Evolutionary conservation across 2,797 vertebrate species (phyloP).

Genomic region (Acropternis orthonyx): DNA sequence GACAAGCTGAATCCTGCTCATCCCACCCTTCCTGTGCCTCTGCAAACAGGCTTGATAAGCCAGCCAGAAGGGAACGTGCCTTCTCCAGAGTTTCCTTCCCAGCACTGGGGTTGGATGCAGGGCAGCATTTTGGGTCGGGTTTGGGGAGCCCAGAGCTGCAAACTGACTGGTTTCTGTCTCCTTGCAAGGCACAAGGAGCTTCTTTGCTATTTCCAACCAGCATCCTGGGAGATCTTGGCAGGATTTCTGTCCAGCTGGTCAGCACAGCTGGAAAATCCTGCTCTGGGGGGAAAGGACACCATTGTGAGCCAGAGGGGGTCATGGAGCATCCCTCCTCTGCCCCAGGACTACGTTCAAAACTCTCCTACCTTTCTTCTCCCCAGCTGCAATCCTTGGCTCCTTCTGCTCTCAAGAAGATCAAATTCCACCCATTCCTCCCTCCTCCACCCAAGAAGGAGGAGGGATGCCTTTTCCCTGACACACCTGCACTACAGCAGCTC

Average conservation of each 20-base stretch:
- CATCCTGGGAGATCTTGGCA: background rate
- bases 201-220: background rate
- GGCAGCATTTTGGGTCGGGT: background rate
- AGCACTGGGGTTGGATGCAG: background rate
- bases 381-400: background rate
- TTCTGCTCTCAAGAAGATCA: background rate
- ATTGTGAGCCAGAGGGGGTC: accelerated
- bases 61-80: background rate
- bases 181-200: background rate
- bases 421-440: background rate
- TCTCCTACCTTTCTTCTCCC: too few species aligned
- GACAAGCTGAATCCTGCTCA: background rate
- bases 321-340: background rate
- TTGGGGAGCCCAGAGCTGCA: background rate
- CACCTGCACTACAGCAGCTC: background rate
- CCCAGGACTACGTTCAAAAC: background rate
- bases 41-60: background rate
- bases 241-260: background rate
- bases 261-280: background rate
- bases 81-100: background rate
- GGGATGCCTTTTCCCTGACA: background rate
- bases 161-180: background rate
- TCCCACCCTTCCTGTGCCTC: background rate
- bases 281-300: background rate
- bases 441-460: background rate